These are phyloP conservation scores for Criorhina ranunculi DNA, from an alignment of 2,888 invertebrate genomes.

Conservation along the genomic window DNA sequence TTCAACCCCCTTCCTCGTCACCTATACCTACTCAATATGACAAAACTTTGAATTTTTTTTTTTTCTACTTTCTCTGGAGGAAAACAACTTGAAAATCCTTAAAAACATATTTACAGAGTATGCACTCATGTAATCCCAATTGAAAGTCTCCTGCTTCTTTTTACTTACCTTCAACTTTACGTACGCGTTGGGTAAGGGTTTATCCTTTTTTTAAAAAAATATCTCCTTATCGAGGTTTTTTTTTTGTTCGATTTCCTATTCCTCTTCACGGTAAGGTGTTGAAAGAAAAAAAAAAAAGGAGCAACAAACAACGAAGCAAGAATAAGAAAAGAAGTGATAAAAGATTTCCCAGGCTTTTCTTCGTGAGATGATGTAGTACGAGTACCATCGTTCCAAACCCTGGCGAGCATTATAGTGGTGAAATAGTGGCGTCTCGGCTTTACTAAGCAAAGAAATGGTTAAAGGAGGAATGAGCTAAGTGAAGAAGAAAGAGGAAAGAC, in stretches of 20 bases:
- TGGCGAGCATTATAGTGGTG: constrained; percentile 26
- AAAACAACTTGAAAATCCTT: constrained; percentile 72
- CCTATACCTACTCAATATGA: constrained; percentile 39
- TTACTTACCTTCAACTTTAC: constrained; percentile 74
- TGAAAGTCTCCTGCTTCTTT: constrained; percentile 71
- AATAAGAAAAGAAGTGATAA: constrained; percentile 38
- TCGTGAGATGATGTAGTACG: constrained; percentile 57
- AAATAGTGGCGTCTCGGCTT: constrained; percentile 39
- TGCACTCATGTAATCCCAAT: constrained; percentile 74
- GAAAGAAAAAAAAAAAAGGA: no score
- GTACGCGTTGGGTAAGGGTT: constrained; percentile 58
- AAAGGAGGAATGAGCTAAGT: constrained; percentile 35
- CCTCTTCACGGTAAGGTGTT: constrained; percentile 3
- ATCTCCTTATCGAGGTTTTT: constrained; percentile 69
- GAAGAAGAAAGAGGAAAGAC: constrained; percentile 25
- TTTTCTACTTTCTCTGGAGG: background rate
- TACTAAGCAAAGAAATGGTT: constrained; percentile 49
- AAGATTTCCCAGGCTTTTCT: constrained; percentile 63
- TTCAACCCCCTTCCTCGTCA: constrained; percentile 20
- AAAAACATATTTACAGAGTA: constrained; percentile 74
- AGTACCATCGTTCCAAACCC: background rate
- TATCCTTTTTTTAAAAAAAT: constrained; percentile 67
- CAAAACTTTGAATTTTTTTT: constrained; percentile 62
- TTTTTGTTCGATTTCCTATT: constrained; percentile 10
- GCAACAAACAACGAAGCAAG: constrained; percentile 25